Evolutionary conservation across 2,797 vertebrate genomes (phyloP).

Genomic region (Gadopsis bispinosus): DNA sequence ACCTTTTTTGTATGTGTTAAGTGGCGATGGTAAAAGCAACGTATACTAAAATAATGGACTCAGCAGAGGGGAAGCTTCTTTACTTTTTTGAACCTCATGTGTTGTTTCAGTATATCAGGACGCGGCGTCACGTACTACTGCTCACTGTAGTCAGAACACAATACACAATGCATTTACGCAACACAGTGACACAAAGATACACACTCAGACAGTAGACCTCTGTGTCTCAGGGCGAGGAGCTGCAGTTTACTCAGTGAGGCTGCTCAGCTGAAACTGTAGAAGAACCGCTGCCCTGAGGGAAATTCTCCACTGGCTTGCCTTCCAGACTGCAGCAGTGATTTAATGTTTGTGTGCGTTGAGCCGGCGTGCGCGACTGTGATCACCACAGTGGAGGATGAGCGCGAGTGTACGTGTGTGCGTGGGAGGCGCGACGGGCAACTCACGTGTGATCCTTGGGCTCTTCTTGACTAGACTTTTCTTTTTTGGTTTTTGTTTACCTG

Average conservation of each 20-base stretch:
- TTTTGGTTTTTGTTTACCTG: not conserved
- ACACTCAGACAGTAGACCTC: slow-evolving; percentile 17
- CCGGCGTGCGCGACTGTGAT: slow-evolving; percentile 33
- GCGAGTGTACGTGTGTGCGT: slow-evolving; percentile 2
- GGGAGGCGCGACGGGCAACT: slow-evolving; percentile 21
- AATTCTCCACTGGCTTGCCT: slow-evolving; percentile 49
- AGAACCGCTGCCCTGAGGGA: slow-evolving; percentile 51
- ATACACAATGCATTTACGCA: not conserved
- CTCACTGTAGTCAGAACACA: not conserved
- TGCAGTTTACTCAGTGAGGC: slow-evolving; percentile 50
- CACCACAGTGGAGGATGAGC: slow-evolving; percentile 18
- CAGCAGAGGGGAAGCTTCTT: not conserved
- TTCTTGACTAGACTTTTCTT: too few relatives aligned
- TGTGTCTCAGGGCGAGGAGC: slow-evolving; percentile 38
- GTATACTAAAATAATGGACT: not conserved
- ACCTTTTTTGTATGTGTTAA: not conserved
- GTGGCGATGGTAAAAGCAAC: not conserved
- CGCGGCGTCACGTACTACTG: not conserved
- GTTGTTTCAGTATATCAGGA: not conserved
- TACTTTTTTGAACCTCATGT: not conserved
- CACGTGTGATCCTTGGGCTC: slow-evolving; percentile 17
- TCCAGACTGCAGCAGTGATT: slow-evolving; percentile 54
- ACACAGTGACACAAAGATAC: not conserved
- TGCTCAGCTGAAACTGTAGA: slow-evolving; percentile 45
- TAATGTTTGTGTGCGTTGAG: slow-evolving; percentile 54